A percentile compares a stretch with the other conserved stretches of the same genome.
Evolutionary conservation across 2,113 vertebrate species (phyloP).

Genomic region (Verasper variegatus): DNA sequence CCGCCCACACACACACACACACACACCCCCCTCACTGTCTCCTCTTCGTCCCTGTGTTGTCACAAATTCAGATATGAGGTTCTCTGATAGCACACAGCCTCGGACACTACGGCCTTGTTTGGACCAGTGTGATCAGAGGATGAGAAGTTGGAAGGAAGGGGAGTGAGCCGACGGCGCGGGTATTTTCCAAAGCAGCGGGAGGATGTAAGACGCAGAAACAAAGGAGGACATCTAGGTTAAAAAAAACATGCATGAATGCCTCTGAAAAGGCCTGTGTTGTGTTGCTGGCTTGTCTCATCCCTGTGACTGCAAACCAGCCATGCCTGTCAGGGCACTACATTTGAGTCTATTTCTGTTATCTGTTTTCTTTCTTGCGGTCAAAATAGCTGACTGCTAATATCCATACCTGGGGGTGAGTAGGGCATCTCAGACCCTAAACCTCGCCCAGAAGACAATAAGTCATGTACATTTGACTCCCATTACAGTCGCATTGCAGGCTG

Average conservation of each 20-base stretch:
- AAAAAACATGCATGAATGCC: constrained; percentile 71
- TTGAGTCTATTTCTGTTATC: constrained; percentile 65
- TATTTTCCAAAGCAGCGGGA: constrained; percentile 52
- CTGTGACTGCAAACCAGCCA: constrained; percentile 71
- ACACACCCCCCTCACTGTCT: constrained; percentile 7
- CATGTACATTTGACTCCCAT: not conserved
- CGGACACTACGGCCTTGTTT: constrained; percentile 62
- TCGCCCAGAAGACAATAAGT: constrained; percentile 29
- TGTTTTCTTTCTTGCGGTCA: constrained; percentile 47
- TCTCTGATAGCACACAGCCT: constrained; percentile 41
- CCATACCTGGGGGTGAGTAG: constrained; percentile 28
- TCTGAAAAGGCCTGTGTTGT: constrained; percentile 75
- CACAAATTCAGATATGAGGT: constrained; percentile 64
- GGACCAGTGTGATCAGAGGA: constrained; percentile 43
- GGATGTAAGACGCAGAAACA: constrained; percentile 67
- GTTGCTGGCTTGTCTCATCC: constrained; percentile 65
- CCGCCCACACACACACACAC: too few relatives aligned
- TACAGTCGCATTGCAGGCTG: not conserved
- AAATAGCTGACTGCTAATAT: constrained; percentile 61
- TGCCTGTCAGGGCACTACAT: constrained; percentile 57
- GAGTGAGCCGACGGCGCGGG: constrained; percentile 4
- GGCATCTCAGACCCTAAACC: constrained; percentile 11
- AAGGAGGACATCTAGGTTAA: constrained; percentile 75
- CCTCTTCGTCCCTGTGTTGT: constrained; percentile 59
- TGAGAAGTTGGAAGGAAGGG: constrained; percentile 37